Evolutionary conservation across 2,888 invertebrate species (phyloP).

Genomic region (Pheosia tremula): DNA sequence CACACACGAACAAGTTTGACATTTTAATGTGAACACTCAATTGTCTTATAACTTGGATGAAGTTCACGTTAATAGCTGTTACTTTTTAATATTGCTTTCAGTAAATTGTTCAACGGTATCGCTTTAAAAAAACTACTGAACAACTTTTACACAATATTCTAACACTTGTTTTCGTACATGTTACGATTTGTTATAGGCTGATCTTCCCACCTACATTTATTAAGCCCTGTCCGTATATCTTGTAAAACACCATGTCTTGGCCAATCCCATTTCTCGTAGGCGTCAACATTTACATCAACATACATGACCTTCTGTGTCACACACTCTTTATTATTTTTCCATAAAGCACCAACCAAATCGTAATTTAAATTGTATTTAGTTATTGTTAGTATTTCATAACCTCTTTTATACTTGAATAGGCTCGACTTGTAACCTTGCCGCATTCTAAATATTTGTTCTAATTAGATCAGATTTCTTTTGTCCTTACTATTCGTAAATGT

Average conservation of each 20-base stretch:
- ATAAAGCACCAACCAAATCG: constrained; percentile 35
- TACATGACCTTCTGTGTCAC: constrained; percentile 51
- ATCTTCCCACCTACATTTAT: constrained; percentile 48
- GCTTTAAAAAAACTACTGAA: background rate
- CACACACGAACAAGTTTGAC: no score
- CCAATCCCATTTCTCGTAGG: constrained; percentile 45
- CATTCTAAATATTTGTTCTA: constrained; percentile 37
- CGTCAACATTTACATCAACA: constrained; percentile 47
- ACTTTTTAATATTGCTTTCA: constrained; percentile 11
- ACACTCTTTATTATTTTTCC: constrained; percentile 40
- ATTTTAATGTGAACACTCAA: no score
- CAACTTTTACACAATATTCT: background rate
- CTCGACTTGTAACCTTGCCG: constrained; percentile 24
- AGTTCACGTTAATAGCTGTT: constrained; percentile 14
- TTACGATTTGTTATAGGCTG: constrained; percentile 34
- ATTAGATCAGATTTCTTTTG: constrained; percentile 45
- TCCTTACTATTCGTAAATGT: constrained; percentile 52
- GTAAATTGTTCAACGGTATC: background rate
- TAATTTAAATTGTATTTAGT: constrained; percentile 36
- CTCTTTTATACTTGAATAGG: constrained; percentile 2
- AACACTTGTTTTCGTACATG: constrained; percentile 15
- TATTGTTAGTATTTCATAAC: constrained; percentile 24
- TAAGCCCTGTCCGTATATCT: constrained; percentile 39
- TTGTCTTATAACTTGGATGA: constrained; percentile 10
- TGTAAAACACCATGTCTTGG: constrained; percentile 50